phyloP scores from a whole-genome alignment of 2,888 invertebrate species.

The Steinernema hermaphroditum region DNA sequence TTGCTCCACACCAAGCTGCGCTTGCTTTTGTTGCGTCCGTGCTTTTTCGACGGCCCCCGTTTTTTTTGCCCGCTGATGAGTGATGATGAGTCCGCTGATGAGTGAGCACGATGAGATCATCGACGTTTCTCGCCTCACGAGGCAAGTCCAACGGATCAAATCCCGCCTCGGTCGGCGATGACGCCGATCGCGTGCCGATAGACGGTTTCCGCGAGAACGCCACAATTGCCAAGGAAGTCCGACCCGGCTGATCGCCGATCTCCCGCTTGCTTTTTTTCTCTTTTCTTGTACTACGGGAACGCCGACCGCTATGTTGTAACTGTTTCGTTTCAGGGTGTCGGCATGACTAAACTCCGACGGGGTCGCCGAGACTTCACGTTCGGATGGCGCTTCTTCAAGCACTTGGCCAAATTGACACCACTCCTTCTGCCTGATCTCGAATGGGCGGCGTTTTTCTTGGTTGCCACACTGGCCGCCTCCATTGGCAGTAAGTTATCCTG shows the following conservation, averaged over 20 bases:
- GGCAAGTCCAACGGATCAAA: no score
- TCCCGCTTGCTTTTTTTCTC: no score
- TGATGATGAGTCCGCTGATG: no score
- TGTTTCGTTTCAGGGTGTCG: slow-evolving; percentile 12
- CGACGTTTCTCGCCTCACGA: no score
- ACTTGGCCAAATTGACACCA: slow-evolving; percentile 37
- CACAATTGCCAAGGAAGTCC: not conserved
- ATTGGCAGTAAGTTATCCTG: slow-evolving; percentile 39
- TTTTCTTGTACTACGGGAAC: no score
- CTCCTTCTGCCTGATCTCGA: slow-evolving; percentile 44
- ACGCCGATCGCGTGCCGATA: no score
- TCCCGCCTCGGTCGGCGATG: no score
- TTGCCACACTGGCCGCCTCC: slow-evolving; percentile 42
- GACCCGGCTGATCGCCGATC: not conserved
- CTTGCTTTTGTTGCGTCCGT: not conserved
- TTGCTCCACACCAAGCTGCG: not conserved
- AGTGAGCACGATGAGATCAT: no score
- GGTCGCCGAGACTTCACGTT: slow-evolving; percentile 32
- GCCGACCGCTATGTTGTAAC: not conserved
- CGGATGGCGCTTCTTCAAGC: slow-evolving; percentile 32
- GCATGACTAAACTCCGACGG: not conserved
- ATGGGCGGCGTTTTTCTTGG: slow-evolving; percentile 41
- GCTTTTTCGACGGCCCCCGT: not conserved
- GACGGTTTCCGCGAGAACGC: not conserved
- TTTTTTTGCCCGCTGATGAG: not conserved